Conservation (phyloP, 2,797 vertebrate genomes). For the Sebastes diploproa region DNA sequence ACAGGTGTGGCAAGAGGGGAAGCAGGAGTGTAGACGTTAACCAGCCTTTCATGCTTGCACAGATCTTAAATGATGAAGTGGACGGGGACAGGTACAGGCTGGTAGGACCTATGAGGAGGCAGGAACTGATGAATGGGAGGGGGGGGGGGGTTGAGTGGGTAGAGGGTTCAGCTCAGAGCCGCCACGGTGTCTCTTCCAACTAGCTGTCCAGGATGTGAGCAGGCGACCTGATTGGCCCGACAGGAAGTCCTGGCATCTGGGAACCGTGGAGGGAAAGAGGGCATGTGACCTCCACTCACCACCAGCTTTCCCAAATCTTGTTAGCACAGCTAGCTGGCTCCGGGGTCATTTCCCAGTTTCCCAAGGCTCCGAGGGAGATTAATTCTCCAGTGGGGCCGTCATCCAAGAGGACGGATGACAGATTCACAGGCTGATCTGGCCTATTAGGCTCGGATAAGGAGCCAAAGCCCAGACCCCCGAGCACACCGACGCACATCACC, state of each 20-base stretch:
- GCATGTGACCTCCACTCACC: slow-evolving; percentile 84
- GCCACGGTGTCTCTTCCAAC: slow-evolving; percentile 55
- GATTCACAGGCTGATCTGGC: slow-evolving; percentile 85
- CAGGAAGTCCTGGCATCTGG: slow-evolving; percentile 74
- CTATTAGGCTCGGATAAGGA: slow-evolving; percentile 83
- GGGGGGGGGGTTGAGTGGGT: neutral
- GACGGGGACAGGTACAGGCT: slow-evolving; percentile 26
- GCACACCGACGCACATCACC: slow-evolving; percentile 64
- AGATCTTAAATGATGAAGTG: neutral
- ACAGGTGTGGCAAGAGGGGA: neutral
- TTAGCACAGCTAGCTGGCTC: slow-evolving; percentile 79
- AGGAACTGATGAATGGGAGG: neutral
- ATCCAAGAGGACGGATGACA: slow-evolving; percentile 78
- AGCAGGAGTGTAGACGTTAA: neutral
- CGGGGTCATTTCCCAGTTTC: slow-evolving; percentile 76
- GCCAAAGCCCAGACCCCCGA: slow-evolving; percentile 64
- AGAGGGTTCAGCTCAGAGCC: slow-evolving; percentile 26
- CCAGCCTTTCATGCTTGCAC: neutral
- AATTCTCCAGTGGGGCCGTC: slow-evolving; percentile 66
- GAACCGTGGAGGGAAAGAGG: slow-evolving; percentile 72
- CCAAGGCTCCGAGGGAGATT: slow-evolving; percentile 79
- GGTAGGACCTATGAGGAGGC: slow-evolving; percentile 17
- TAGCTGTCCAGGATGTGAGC: slow-evolving; percentile 41
- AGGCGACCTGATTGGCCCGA: slow-evolving; percentile 50
- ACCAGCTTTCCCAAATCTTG: slow-evolving; percentile 83